Evolutionary conservation across 2,888 invertebrate genomes (phyloP).

Genomic region (Hyles lineata): DNA sequence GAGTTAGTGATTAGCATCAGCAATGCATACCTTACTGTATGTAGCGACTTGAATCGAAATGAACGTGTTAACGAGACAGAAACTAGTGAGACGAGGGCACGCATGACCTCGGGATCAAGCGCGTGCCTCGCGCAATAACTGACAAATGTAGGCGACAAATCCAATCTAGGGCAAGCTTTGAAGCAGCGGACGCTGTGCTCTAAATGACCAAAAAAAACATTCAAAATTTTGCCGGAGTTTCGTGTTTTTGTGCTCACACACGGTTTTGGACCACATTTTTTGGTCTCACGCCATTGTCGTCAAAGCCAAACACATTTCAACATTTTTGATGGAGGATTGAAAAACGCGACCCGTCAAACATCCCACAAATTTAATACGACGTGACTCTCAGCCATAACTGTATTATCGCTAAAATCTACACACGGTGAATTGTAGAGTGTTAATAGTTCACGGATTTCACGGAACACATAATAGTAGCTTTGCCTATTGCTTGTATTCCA

Average conservation of each 20-base stretch:
- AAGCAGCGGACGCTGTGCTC: slow-evolving; percentile 36
- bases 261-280: slow-evolving; percentile 18
- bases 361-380: not conserved
- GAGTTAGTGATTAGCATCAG: slow-evolving; percentile 48
- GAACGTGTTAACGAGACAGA: slow-evolving; percentile 67
- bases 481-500: slow-evolving; percentile 58
- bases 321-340: not conserved
- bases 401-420: slow-evolving; percentile 36
- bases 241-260: slow-evolving; percentile 7
- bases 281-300: not conserved
- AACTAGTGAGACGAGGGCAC: slow-evolving; percentile 58
- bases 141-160: slow-evolving; percentile 64
- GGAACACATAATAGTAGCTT: slow-evolving; percentile 55
- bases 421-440: slow-evolving; percentile 62
- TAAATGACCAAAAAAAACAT: slow-evolving; percentile 33
- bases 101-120: slow-evolving; percentile 69
- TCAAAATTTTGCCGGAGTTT: slow-evolving; percentile 1
- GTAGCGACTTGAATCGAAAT: slow-evolving; percentile 57
- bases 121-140: slow-evolving; percentile 56
- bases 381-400: not conserved
- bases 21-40: slow-evolving; percentile 49
- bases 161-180: slow-evolving; percentile 49
- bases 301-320: not conserved
- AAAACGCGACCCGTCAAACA: not conserved
- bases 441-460: slow-evolving; percentile 69